A percentile compares a stretch with the other conserved stretches of the same genome.
These are phyloP conservation scores for Zaprionus lineosus DNA, from an alignment of 2,888 invertebrate species.

Conservation along the genomic window DNA sequence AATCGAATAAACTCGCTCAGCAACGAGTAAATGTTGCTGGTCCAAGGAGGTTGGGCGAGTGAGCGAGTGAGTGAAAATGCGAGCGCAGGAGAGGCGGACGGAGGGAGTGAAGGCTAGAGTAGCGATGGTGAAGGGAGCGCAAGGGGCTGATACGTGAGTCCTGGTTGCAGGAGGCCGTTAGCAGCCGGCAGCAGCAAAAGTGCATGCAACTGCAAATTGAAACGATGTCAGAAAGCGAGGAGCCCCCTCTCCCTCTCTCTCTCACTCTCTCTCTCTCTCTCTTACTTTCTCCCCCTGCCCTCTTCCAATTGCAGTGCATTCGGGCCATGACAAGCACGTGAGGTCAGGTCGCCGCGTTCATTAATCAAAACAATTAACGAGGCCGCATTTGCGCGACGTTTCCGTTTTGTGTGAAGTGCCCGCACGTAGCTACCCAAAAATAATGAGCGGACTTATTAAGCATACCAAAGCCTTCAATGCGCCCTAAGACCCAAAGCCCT, in stretches of 20 bases:
- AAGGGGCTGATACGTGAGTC: background rate
- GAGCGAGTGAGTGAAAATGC: constrained; percentile 3
- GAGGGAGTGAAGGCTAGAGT: constrained; percentile 5
- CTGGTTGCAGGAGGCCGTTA: constrained; percentile 7
- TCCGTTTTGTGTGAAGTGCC: constrained; percentile 71
- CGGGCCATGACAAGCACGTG: constrained; percentile 50
- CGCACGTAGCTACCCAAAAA: constrained; percentile 66
- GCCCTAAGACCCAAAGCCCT: background rate
- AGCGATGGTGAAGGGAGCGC: background rate
- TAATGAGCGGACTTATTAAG: constrained; percentile 78
- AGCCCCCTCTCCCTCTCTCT: background rate
- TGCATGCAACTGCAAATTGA: constrained; percentile 74
- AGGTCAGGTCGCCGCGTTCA: constrained; percentile 72
- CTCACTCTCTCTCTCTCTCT: background rate
- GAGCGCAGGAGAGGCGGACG: too few species aligned
- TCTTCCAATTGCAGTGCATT: background rate
- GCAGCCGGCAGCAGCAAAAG: constrained; percentile 35
- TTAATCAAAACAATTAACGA: constrained; percentile 78
- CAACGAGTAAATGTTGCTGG: constrained; percentile 17
- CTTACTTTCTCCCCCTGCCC: background rate
- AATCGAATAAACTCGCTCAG: constrained; percentile 74
- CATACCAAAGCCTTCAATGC: background rate
- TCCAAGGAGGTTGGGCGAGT: constrained; percentile 3
- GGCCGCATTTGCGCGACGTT: constrained; percentile 75
- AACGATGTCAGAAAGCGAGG: constrained; percentile 52